Conservation (phyloP, 2,113 vertebrate species). For the Vicugna pacos region DNA sequence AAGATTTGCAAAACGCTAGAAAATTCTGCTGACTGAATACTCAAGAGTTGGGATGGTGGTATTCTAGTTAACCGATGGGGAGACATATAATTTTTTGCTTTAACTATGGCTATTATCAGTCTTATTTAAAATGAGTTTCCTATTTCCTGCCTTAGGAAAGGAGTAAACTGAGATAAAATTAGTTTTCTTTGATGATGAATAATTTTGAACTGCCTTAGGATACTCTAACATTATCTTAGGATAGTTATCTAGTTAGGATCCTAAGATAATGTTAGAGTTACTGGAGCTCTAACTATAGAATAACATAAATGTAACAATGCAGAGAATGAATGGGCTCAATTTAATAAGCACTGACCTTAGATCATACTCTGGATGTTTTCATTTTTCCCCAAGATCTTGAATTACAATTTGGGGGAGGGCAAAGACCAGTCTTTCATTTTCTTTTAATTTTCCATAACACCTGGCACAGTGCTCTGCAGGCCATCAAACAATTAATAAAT, state of each 20-base stretch:
- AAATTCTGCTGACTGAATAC: constrained; percentile 2
- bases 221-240: neutral
- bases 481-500: neutral
- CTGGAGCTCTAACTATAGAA: neutral
- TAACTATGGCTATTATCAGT: constrained; percentile 16
- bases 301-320: neutral
- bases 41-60: neutral
- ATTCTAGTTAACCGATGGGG: neutral
- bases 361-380: constrained; percentile 6
- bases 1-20: constrained; percentile 8
- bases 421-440: constrained; percentile 21
- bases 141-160: constrained; percentile 28
- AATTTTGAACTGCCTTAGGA: constrained; percentile 12
- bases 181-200: neutral
- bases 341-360: constrained; percentile 14
- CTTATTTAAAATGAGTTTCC: constrained; percentile 35
- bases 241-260: neutral
- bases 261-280: neutral
- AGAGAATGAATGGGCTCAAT: neutral
- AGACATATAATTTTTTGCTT: constrained; percentile 1
- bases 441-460: neutral
- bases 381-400: neutral
- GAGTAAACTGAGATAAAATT: neutral
- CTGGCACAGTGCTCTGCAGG: neutral
- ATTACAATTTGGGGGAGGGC: neutral